Base-by-base conservation (phyloP, 2,888 invertebrate species). In the Eugnorisma glareosa region DNA sequence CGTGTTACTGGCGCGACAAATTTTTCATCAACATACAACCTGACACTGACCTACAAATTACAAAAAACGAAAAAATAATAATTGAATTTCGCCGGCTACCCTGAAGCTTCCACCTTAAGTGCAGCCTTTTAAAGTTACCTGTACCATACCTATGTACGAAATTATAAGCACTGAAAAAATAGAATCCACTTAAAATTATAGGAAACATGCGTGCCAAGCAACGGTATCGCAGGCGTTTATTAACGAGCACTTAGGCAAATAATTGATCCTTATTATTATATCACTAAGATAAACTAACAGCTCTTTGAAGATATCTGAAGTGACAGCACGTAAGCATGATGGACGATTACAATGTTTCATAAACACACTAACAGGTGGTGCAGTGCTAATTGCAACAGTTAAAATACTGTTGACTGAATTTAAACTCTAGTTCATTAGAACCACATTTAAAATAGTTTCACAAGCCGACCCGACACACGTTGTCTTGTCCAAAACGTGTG, bases 271-370 rank as follows among this genome's bases (percentile, higher is more conserved):
- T 67, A 71, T 64, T 66, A 51, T 73, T 21, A 45, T 66, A 73
- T 54, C 48, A 73, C 61, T 69, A 51, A 64, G 73, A 76, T 54
- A 73, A 73, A 71, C 80, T 70, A 73, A 63, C 63, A 67, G 51
- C 15, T 67, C 67, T 73, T 61, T 69, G 37, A 70, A 64, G 37
- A 66, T 84, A 71, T 3, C 21, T 73, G 13, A 61, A 76, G 71
- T 73, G 75, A 64, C 64, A 70, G 67, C 43, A 59, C 31, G 31
- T 66, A 74, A 68, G 35, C 59, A 66, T 75, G 43, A 75, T 63
- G n/a, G 51, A 79, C 61, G 64, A 78, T 59, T 59, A 68, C 67
- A 70, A 77, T 82, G 73, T 72, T 72, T n/a, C 66, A 43, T 54
- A 37, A 59, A 45, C 15, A n/a, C 8, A 61, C 15, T 57, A 28